phyloP scores from a whole-genome alignment of 2,888 invertebrate species.

The Plagodis dolabraria region DNA sequence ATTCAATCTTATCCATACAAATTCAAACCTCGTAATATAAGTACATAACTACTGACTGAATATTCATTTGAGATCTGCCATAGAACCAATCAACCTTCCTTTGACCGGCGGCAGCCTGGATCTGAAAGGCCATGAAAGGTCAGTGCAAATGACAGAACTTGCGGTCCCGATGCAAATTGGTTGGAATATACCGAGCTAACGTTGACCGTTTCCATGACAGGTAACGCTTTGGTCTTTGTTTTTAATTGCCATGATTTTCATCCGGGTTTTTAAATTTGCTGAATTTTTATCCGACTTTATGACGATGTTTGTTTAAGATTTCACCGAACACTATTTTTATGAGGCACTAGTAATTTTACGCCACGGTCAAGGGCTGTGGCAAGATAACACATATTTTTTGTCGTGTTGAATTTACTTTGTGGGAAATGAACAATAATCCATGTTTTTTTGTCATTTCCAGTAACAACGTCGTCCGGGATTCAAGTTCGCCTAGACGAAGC shows the following conservation, averaged over 20 bases:
- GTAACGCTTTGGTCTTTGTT: neutral
- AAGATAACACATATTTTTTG: no score
- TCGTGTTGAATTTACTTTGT: no score
- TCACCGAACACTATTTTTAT: neutral
- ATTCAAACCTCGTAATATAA: no score
- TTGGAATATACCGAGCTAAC: constrained; percentile 16
- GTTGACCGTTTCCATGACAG: neutral
- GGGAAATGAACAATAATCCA: no score
- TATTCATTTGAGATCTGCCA: neutral
- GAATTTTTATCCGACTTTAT: neutral
- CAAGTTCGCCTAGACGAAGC: no score
- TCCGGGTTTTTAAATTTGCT: neutral
- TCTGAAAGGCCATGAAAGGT: neutral
- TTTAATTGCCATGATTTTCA: neutral
- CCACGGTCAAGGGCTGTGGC: no score
- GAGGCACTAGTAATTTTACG: no score
- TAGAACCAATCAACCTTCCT: neutral
- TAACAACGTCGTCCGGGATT: no score
- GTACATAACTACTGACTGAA: neutral
- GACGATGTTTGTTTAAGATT: neutral
- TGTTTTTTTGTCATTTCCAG: no score
- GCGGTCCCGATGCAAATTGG: constrained; percentile 31
- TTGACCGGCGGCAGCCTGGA: neutral
- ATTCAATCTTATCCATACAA: no score
- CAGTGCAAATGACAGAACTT: constrained; percentile 29